Base-by-base conservation (phyloP, 2,797 vertebrate genomes). In the Dallia pectoralis region DNA sequence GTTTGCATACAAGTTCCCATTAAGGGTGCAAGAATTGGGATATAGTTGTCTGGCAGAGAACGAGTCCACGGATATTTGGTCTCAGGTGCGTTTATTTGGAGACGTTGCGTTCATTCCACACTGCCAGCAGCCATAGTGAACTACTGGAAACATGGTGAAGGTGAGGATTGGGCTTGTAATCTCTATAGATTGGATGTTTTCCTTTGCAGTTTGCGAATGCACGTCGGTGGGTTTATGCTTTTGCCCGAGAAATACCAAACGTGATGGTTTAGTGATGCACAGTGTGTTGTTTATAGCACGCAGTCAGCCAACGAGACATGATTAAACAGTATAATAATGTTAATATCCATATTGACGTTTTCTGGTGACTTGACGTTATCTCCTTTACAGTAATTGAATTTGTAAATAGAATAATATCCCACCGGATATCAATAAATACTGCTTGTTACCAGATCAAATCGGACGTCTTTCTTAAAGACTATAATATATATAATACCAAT, bases 81-180 rank as follows among this genome's bases (percentile, higher is more conserved):
- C 72, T 74, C 86, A 88, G 88, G 89, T 89, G 89, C 70, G 81
- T 80, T 67, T 19, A 76, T 70, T 70, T 77, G 12, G 40, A 77
- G 74, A 67, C 79, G 16, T 33, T 33, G 66, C 61, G 32, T 15
- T 40, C 51, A 51, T 15, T 40, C 51, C 16, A 14, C 16, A 22
- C 51, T 53, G 29, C 33, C 49, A 72, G 49, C 72, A 22, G 49
- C 53, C 49, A 62, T 65, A 27, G 64, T 63, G 73, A 77, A 63
- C 22, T 74, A 7, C 74, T 22, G 71, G 72, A 69, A 81, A 86
- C 78, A 77, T 93, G 92, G 92, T 93, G 82, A 93, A 93, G 92
- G 92, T 93, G 82, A 89, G 83, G 0, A 67, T 49, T 48, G 36
- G 59, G 14, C 51, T 40, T 9, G 2, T n/a, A 18, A 32, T 40